Evolutionary conservation across 2,797 vertebrate species (phyloP), one percentile per base, ranked within the genome.

Genomic region (Falco rusticolus): DNA sequence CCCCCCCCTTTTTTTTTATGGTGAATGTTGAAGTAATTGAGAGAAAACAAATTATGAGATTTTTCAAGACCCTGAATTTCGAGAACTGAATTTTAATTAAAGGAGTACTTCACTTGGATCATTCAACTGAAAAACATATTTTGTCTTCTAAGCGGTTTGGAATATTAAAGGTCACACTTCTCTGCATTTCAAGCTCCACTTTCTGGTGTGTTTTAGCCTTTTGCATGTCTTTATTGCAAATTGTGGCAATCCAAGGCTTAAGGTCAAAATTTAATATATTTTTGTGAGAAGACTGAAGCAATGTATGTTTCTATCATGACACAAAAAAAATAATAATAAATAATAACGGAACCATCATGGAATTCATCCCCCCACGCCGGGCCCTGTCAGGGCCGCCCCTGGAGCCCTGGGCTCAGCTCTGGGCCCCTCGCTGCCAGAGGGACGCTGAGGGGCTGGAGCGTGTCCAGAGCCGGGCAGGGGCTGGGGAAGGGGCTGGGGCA

Each of bases 311-410:
- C 31, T 71, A 10, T 41, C 5, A 13, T 76, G 43, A 51, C 16
- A 21, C 7, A 34, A 41, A 56, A 51, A 84, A 86, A 89, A n/a
- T 56, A 43, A 43, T 43, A 43, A 43, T 43, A 43, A 43, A 43
- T 43, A 43, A 43, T 43, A 16, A 24, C 47, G 10, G 64, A 68
- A 28, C 41, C 20, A 10, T 1, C 70, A 3, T 29, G 28, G 53
- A 71, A 51, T 29, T 48, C 0, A 0, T 39, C 31, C 31, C 7
- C 1, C 18, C 54, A 6, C 34, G 8, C 41, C 50, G 0, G 1
- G 13, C 34, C 7, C 13, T 64, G 39, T 8, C 45, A 18, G 57
- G 26, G 56, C 56, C 1, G 14, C 14, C 17, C 37, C 14, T 81
- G 5, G 16, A 47, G 6, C 20, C 0, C 37, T 3, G 9, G 10